Base-by-base conservation (phyloP, 1,140 invertebrate species). In the Glomeris maerens region DNA sequence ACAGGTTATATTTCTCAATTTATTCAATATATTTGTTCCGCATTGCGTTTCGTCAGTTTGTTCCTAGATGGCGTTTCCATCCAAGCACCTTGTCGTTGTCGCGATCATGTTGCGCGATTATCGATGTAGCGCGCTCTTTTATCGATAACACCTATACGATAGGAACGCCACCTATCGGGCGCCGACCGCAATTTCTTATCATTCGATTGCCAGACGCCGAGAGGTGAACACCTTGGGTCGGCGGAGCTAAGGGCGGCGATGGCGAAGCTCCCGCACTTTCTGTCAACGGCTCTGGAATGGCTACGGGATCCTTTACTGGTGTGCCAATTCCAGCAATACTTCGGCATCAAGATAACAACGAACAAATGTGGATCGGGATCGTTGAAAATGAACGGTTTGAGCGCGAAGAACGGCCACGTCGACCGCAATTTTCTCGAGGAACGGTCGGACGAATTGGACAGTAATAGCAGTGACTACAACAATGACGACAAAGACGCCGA, bases 241-340 rank as follows among this genome's bases (percentile, higher is more conserved):
- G n/a, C n/a, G n/a, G n/a, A n/a, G n/a, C n/a, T n/a, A n/a, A n/a
- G n/a, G n/a, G n/a, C n/a, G n/a, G n/a, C n/a, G n/a, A n/a, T n/a
- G 36, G 41, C 41, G 4, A 51, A 50, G 17, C 29, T 53, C n/a
- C 3, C 21, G 31, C 38, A 22, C 13, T 25, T 52, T 4, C 5
- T 46, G 45, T 46, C 10, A 10, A 17, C 17, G 5, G 56, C 55
- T 3, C 70, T 81, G 53, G 66, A 77, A 55, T 73, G 75, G 59
- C 72, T 83, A 44, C 79, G 78, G 59, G 75, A 80, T 62, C 76
- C 81, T 1, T 59, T 73, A 49, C 63, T 82, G 46, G 82, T 85
- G 7, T 74, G 78, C 23, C 72, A 73, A 60, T 76, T 84, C 56
- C 82, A 85, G 64, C 67, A 76, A 51, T 80, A 73, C 64, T 84